These are phyloP conservation scores for Bursaphelenchus okinawaensis DNA, from an alignment of 2,888 invertebrate genomes.

Conservation along the genomic window DNA sequence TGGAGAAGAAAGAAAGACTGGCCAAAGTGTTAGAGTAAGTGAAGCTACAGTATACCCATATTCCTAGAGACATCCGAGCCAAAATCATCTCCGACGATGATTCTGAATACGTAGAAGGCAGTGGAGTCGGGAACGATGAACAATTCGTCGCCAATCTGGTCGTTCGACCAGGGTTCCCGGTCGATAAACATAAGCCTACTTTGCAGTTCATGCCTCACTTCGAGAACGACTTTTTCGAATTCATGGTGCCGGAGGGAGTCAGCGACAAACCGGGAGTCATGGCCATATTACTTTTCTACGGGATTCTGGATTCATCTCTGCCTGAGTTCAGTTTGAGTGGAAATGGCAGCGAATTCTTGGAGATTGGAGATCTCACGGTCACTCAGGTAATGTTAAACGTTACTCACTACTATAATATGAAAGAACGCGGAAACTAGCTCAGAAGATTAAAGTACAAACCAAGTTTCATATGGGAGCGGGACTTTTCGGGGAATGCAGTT, in stretches of 20 bases:
- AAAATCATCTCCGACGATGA: neutral
- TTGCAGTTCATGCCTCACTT: conserved; percentile 38
- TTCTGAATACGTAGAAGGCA: neutral
- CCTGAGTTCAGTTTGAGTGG: conserved; percentile 27
- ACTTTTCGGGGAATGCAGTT: too few species aligned
- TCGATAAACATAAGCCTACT: conserved; percentile 14
- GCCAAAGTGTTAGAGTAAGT: neutral
- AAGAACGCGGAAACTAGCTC: too few species aligned
- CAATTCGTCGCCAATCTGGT: conserved; percentile 9
- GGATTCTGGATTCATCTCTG: conserved; percentile 20
- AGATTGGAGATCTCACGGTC: neutral
- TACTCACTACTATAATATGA: too few species aligned
- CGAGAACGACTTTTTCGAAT: conserved; percentile 38
- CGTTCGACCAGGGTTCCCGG: neutral
- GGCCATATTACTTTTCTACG: conserved; percentile 39
- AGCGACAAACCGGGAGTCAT: conserved; percentile 24
- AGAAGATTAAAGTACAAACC: too few species aligned
- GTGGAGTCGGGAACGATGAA: neutral
- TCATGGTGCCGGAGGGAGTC: conserved; percentile 44
- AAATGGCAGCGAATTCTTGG: neutral
- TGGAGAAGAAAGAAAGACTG: neutral
- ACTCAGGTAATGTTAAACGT: too few species aligned
- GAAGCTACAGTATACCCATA: neutral
- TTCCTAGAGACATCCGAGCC: neutral
- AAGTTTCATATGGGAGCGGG: too few species aligned